These are phyloP conservation scores for Manis crassicaudata DNA, from an alignment of 2,797 vertebrate genomes.

Conservation along the genomic window DNA sequence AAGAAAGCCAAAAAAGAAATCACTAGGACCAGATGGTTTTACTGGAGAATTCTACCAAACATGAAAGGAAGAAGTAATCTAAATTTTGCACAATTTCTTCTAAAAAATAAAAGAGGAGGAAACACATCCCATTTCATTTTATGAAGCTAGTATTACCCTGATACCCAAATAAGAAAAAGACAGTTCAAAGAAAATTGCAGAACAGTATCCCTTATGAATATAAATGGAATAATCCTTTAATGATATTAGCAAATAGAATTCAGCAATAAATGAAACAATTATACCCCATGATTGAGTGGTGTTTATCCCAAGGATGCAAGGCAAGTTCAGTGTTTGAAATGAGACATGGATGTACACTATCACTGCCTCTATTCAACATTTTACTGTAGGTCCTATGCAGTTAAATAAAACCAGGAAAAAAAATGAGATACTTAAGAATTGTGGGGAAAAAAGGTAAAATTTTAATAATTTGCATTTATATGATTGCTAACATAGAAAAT, in stretches of 20 bases:
- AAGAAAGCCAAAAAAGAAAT: background rate
- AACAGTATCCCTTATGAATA: background rate
- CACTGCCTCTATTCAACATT: background rate
- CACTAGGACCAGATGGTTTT: background rate
- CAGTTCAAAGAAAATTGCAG: background rate
- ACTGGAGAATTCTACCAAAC: background rate
- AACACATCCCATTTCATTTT: background rate
- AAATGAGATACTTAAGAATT: background rate
- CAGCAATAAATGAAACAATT: constrained; percentile 3
- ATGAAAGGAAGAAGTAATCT: background rate
- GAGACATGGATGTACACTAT: background rate
- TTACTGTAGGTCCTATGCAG: background rate
- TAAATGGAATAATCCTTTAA: background rate
- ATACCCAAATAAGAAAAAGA: background rate
- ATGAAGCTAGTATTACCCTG: background rate
- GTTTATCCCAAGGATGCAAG: background rate
- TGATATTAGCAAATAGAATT: constrained; percentile 13
- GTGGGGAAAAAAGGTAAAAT: background rate
- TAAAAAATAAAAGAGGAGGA: background rate
- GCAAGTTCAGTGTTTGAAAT: background rate
- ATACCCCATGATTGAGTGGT: background rate
- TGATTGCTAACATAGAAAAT: constrained; percentile 10
- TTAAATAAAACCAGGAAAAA: constrained; percentile 20
- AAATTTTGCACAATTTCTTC: background rate
- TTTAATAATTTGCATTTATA: constrained; percentile 9